Percentiles rank a stretch among this genome's conserved stretches.
These are phyloP conservation scores for Solenopsis invicta DNA, from an alignment of 1,140 invertebrate genomes.

Conservation along the genomic window DNA sequence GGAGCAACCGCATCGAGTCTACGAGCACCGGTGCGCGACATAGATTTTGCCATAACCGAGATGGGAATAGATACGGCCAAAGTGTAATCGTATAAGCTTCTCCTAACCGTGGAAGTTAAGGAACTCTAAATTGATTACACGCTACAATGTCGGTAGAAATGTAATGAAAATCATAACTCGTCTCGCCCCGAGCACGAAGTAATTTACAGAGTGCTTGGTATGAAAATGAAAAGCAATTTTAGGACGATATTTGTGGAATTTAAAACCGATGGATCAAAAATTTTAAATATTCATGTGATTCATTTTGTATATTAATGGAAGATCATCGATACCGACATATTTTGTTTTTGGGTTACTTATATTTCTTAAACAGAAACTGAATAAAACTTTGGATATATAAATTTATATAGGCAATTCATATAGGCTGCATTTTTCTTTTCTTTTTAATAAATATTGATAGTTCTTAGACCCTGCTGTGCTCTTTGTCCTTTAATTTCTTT, in stretches of 20 bases:
- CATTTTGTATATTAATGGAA: neutral
- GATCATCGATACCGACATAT: too few relatives aligned
- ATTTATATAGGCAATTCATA: too few relatives aligned
- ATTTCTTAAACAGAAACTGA: too few relatives aligned
- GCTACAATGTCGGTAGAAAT: conserved; percentile 25
- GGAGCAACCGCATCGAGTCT: conserved; percentile 22
- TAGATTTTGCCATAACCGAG: conserved; percentile 60
- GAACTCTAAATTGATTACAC: conserved; percentile 52
- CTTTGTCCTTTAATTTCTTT: too few relatives aligned
- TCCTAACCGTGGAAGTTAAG: conserved; percentile 32
- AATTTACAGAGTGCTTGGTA: neutral
- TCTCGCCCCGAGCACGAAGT: neutral
- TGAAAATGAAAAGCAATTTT: neutral
- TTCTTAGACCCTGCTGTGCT: too few relatives aligned
- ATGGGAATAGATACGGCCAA: conserved; percentile 53
- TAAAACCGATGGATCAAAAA: neutral
- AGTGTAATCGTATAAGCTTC: conserved; percentile 58
- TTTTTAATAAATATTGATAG: too few relatives aligned
- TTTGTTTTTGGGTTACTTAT: too few relatives aligned
- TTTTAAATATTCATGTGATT: neutral
- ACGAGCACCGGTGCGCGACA: conserved; percentile 4
- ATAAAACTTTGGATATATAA: too few relatives aligned
- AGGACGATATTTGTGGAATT: neutral
- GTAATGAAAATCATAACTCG: conserved; percentile 41
- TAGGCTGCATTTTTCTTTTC: too few relatives aligned